Conservation (phyloP, 1,140 invertebrate species). For the Heliconius congener region DNA sequence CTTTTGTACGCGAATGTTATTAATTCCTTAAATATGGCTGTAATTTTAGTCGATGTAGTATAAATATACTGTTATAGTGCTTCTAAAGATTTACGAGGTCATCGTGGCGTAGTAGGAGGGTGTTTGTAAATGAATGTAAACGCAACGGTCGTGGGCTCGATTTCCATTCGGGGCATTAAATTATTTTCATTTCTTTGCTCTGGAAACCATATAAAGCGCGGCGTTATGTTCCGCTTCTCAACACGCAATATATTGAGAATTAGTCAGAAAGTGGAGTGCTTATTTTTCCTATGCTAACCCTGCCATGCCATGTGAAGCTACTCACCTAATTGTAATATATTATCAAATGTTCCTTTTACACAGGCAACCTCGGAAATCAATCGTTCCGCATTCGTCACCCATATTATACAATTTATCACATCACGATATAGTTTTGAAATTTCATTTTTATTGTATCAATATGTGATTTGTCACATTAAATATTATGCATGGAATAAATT, state of each 20-base stretch:
- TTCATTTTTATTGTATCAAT: not conserved
- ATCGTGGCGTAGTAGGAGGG: no score
- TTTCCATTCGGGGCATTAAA: no score
- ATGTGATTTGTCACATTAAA: not conserved
- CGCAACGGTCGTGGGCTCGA: no score
- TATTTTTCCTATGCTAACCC: no score
- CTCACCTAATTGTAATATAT: not conserved
- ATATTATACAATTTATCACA: constrained; percentile 6
- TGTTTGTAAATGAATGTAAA: no score
- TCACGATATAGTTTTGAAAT: not conserved
- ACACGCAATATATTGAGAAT: no score
- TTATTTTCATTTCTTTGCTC: no score
- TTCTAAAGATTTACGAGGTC: no score
- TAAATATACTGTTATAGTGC: not conserved
- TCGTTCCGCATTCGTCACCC: not conserved
- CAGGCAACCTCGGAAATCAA: not conserved
- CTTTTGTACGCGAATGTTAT: not conserved
- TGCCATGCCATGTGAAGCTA: no score
- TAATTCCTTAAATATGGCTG: not conserved
- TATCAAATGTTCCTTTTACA: not conserved
- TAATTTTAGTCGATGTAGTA: not conserved
- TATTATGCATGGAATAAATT: not conserved
- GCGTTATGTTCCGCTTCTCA: no score
- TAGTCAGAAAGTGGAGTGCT: not conserved
- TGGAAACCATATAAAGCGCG: no score